These are phyloP conservation scores for Druceiella hillmani DNA, from an alignment of 2,888 invertebrate species.

Conservation along the genomic window DNA sequence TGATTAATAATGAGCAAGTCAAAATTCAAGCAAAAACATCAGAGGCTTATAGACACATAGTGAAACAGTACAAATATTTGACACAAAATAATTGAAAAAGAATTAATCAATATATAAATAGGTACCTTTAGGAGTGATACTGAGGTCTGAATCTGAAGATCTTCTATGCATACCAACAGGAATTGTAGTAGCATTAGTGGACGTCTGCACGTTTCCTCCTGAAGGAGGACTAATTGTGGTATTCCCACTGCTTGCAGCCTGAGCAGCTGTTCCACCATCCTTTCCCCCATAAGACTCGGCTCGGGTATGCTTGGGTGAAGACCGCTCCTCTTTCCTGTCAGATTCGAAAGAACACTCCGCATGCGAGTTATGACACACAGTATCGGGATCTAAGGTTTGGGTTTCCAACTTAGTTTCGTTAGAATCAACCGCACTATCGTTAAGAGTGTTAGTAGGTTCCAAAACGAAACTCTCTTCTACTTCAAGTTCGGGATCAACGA, in stretches of 20 bases:
- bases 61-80: conserved; percentile 3
- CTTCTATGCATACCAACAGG: conserved; percentile 63
- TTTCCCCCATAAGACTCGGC: conserved; percentile 52
- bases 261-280: conserved; percentile 31
- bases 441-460: not conserved
- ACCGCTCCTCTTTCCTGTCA: conserved; percentile 36
- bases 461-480: not conserved
- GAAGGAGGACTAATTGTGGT: conserved; percentile 53
- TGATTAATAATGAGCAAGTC: not conserved
- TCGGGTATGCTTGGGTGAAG: conserved; percentile 45
- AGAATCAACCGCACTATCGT: not conserved
- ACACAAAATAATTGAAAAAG: conserved; percentile 11
- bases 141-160: conserved; percentile 91
- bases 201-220: conserved; percentile 31
- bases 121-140: conserved; percentile 89
- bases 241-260: too few species aligned
- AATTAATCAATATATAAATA: conserved; percentile 6
- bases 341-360: conserved; percentile 41
- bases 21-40: too few species aligned
- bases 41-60: conserved; percentile 6
- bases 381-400: conserved; percentile 39
- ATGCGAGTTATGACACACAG: conserved; percentile 50
- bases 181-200: conserved; percentile 44
- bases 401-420: conserved; percentile 1
- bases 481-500: conserved; percentile 35